Conservation (phyloP, 1,140 invertebrate species). For the Hesperophylax magnus region DNA sequence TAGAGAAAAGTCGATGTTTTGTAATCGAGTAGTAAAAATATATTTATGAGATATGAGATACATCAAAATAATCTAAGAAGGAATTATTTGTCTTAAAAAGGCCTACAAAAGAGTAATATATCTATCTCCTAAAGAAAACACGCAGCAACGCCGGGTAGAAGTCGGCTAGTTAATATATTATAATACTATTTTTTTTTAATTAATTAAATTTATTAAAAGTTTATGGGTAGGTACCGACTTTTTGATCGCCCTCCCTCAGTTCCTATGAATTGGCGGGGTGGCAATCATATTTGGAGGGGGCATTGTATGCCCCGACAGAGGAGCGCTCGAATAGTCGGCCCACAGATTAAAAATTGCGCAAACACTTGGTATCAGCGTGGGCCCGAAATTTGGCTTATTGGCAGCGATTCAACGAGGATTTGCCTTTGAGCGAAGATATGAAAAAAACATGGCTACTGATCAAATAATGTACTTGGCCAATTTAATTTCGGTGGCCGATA, state of each 20-base stretch:
- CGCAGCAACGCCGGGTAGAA: too few relatives aligned
- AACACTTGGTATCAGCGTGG: slow-evolving; percentile 44
- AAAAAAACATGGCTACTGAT: slow-evolving; percentile 1
- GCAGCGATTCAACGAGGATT: not conserved
- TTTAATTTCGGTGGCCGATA: too few relatives aligned
- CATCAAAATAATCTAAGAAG: too few relatives aligned
- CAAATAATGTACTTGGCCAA: slow-evolving; percentile 1
- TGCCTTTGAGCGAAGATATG: slow-evolving; percentile 12
- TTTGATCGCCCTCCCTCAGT: not conserved
- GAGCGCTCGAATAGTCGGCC: slow-evolving; percentile 35
- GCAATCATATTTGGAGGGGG: slow-evolving; percentile 18
- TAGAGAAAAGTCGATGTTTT: too few relatives aligned
- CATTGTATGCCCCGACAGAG: slow-evolving; percentile 14
- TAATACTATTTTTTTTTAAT: too few relatives aligned
- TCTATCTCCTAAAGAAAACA: too few relatives aligned
- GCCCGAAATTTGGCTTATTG: slow-evolving; percentile 22
- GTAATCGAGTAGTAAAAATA: too few relatives aligned
- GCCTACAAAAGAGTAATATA: too few relatives aligned
- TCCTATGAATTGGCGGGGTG: not conserved
- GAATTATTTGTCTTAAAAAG: too few relatives aligned
- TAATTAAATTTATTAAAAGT: too few relatives aligned
- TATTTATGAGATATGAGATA: too few relatives aligned
- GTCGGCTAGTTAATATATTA: too few relatives aligned
- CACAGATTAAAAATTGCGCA: slow-evolving; percentile 57
- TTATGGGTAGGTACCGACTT: not conserved